Percentiles rank a stretch among this genome's conserved stretches.
Conservation (phyloP, 2,888 invertebrate genomes). For the Polydrusus cervinus region DNA sequence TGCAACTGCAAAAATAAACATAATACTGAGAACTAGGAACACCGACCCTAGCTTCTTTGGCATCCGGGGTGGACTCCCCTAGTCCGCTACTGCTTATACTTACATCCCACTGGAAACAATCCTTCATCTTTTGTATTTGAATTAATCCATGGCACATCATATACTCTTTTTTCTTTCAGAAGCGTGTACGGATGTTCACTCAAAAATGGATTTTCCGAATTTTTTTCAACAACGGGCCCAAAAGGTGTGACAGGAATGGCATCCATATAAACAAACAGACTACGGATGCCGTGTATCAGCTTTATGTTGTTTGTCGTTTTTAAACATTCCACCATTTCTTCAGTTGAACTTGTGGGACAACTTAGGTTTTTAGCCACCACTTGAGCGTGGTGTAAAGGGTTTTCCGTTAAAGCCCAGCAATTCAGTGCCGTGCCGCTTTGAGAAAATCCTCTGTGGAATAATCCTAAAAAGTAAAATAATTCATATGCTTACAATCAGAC, state of each 20-base stretch:
- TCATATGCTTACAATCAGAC: too few relatives aligned
- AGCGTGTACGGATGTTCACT: constrained; percentile 77
- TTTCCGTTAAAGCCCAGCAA: constrained; percentile 74
- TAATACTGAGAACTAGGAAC: too few relatives aligned
- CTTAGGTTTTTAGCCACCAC: constrained; percentile 76
- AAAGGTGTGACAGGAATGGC: constrained; percentile 63
- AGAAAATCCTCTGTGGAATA: constrained; percentile 78
- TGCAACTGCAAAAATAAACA: too few relatives aligned
- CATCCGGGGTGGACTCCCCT: too few relatives aligned
- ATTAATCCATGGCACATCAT: constrained; percentile 81
- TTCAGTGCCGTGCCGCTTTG: constrained; percentile 81
- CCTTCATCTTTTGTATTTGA: constrained; percentile 83
- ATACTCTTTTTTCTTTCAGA: constrained; percentile 75
- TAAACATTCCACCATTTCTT: constrained; percentile 79
- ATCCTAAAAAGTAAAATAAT: constrained; percentile 66
- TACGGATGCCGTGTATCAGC: constrained; percentile 74
- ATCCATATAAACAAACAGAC: constrained; percentile 72
- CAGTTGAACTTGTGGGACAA: constrained; percentile 74
- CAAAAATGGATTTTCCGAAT: constrained; percentile 77
- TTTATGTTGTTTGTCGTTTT: constrained; percentile 75
- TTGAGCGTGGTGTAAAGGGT: constrained; percentile 76
- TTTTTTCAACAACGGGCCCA: constrained; percentile 66
- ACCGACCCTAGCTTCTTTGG: too few relatives aligned
- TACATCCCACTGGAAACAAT: constrained; percentile 80
- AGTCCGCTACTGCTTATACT: constrained; percentile 39